phyloP scores from a whole-genome alignment of 2,797 vertebrate genomes.

The Eidolon dupreanum region DNA sequence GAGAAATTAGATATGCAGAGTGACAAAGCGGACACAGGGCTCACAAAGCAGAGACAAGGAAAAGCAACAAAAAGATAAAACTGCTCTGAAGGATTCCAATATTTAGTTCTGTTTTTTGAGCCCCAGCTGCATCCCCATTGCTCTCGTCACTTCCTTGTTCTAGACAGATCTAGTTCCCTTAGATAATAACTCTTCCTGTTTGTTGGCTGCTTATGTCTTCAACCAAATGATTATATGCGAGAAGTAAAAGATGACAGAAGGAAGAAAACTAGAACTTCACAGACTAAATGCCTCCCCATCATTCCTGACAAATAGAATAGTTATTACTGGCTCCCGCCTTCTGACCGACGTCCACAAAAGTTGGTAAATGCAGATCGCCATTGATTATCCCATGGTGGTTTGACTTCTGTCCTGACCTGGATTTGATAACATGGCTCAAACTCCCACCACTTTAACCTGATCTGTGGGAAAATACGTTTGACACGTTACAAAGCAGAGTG shows the following conservation, averaged over 20 bases:
- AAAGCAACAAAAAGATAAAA: too few relatives aligned
- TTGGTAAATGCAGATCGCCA: accelerated
- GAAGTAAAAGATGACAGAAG: neutral
- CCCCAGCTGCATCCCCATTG: neutral
- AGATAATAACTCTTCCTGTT: too few relatives aligned
- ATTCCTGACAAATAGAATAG: accelerated
- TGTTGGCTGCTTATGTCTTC: neutral
- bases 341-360: too few relatives aligned
- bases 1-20: neutral
- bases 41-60: neutral
- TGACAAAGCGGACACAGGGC: neutral
- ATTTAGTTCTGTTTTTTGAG: neutral
- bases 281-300: neutral
- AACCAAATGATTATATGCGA: too few relatives aligned
- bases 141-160: neutral
- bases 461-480: neutral
- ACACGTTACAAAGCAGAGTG: neutral
- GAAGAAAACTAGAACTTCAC: accelerated
- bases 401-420: neutral
- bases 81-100: neutral
- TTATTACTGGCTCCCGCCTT: neutral
- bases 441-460: neutral
- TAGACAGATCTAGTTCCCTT: neutral
- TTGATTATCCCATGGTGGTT: neutral
- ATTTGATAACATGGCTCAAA: neutral